Evolutionary conservation across 2,113 vertebrate genomes (phyloP), one percentile per base, ranked within the genome.

Genomic region (Scopus umbretta): DNA sequence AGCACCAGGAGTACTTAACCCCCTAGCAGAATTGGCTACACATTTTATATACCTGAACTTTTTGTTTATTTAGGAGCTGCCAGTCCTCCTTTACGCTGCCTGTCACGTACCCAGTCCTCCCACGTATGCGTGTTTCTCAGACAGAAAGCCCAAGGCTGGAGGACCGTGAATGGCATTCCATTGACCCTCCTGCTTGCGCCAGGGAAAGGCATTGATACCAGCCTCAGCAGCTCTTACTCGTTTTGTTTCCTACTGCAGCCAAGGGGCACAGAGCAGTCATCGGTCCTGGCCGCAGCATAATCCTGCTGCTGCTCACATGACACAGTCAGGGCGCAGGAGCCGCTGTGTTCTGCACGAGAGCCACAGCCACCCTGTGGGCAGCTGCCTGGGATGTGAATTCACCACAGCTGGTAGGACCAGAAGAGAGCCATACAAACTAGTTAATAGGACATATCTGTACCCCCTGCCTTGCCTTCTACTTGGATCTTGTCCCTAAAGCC

Each of bases 71-170:
- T 78, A 50, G 53, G 30, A 68, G 61, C 43, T 72, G 25, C 47
- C 66, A 25, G 59, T 40, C 40, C 27, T 72, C 25, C 25, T 29
- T 59, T 36, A n/a, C 25, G 12, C 11, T 34, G 16, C 34, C 21
- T 56, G 52, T 42, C 38, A 42, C 2, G 1, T 29, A 40, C 5
- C 32, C 52, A 25, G 32, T 17, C 16, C 10, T 80, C 16, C 27
- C 25, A 45, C 0, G 0, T 43, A 15, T 0, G 0, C 22, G 36
- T 43, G 7, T 10, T 61, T 42, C 52, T 14, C 20, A 79, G 72
- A 20, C 1, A 5, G 16, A 56, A 68, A 67, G 47, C 45, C n/a
- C 45, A 8, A 56, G 42, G 52, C 34, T 47, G 66, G 78, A 58
- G 34, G 26, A 42, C 8, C 0, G 1, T 36, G 36, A 45, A 6